Percentiles rank a stretch among this genome's conserved stretches.
These are phyloP conservation scores for Styela plicata DNA, from an alignment of 23 tunicate species.

Conservation along the genomic window DNA sequence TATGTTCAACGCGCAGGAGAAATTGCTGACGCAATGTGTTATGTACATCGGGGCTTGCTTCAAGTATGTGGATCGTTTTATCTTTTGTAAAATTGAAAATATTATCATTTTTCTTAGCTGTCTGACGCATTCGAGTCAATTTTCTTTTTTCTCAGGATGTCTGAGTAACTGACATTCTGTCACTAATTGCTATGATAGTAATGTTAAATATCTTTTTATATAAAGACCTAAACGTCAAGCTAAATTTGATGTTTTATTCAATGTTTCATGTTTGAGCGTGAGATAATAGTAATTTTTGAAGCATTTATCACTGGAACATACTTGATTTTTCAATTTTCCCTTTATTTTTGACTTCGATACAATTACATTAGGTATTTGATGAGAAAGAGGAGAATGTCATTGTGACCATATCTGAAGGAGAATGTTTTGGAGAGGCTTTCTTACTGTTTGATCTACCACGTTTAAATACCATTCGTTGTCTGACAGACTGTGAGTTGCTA, in stretches of 20 bases:
- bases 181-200: neutral
- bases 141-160: no score
- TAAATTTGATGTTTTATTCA: neutral
- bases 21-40: conserved; percentile 58
- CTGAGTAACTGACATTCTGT: no score
- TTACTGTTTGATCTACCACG: conserved; percentile 78
- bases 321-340: no score
- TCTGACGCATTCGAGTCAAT: no score
- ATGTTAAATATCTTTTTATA: no score
- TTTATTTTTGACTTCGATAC: no score
- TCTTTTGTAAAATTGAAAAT: no score
- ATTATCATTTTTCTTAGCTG: no score
- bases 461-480: conserved; percentile 68
- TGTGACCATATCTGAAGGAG: conserved; percentile 61
- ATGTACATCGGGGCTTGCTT: conserved; percentile 68
- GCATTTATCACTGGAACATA: no score
- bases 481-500: conserved; percentile 79
- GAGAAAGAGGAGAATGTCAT: conserved; percentile 60
- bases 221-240: neutral
- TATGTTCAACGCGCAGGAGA: conserved; percentile 87
- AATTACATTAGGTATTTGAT: conserved; percentile 81
- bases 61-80: conserved; percentile 67
- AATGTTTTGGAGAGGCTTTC: conserved; percentile 68
- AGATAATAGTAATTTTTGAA: no score
- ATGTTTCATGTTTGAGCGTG: no score